These are phyloP conservation scores for Eclectus roratus DNA, from an alignment of 2,113 vertebrate species.

Conservation along the genomic window DNA sequence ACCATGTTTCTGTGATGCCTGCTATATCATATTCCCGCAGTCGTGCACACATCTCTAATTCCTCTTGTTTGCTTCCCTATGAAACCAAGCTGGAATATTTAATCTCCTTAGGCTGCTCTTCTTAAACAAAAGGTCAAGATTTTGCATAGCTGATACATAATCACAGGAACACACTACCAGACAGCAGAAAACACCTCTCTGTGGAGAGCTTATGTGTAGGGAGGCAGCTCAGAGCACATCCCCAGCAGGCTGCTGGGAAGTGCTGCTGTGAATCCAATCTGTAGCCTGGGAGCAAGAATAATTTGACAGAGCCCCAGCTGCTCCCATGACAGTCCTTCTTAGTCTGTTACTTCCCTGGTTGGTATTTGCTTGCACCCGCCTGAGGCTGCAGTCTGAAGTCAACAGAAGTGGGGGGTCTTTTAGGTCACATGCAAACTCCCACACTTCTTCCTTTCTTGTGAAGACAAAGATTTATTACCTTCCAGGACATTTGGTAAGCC, in stretches of 20 bases:
- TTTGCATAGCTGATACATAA: neutral
- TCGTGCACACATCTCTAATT: too few relatives aligned
- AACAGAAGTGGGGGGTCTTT: neutral
- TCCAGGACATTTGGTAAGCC: neutral
- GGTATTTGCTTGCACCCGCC: rapidly evolving
- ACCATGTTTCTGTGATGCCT: too few relatives aligned
- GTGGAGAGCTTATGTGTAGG: neutral
- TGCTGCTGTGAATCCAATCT: neutral
- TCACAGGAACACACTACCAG: neutral
- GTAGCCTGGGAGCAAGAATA: neutral
- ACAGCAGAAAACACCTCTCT: neutral
- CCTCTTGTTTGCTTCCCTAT: too few relatives aligned
- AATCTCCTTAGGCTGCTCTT: neutral
- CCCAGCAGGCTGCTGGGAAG: neutral
- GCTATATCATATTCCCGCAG: too few relatives aligned
- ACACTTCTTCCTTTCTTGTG: neutral
- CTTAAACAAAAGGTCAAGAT: neutral
- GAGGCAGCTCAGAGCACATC: neutral
- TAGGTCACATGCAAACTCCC: neutral
- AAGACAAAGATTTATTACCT: neutral
- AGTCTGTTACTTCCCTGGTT: neutral
- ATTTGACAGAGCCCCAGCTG: neutral
- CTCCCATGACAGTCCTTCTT: neutral
- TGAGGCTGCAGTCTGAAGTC: neutral
- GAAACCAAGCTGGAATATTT: neutral